phyloP scores from a whole-genome alignment of 2,888 invertebrate species.

The Napeogenes inachia region DNA sequence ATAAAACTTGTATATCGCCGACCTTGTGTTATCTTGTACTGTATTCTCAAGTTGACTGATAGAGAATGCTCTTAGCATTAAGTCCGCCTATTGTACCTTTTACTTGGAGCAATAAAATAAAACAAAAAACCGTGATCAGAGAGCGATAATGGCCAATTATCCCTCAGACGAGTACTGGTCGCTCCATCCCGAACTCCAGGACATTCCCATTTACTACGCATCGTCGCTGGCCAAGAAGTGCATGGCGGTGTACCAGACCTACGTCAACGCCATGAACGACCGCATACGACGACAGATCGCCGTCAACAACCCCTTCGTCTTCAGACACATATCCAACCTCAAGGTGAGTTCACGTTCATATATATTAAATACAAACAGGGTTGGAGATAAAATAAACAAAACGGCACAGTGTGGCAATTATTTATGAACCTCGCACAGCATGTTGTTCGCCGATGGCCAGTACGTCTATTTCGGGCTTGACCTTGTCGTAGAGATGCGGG shows the following conservation, averaged over 20 bases:
- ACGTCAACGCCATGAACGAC: slow-evolving; percentile 99
- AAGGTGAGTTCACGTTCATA: slow-evolving; percentile 74
- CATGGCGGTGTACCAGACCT: slow-evolving; percentile 99
- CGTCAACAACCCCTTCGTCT: slow-evolving; percentile 98
- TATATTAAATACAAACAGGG: no score
- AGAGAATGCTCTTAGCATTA: no score
- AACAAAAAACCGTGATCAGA: no score
- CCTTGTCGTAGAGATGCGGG: slow-evolving; percentile 82
- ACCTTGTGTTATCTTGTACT: no score
- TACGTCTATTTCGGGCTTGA: slow-evolving; percentile 82
- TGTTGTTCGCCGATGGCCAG: slow-evolving; percentile 73
- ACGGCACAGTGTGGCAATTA: neutral
- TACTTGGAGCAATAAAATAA: no score
- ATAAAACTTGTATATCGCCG: no score
- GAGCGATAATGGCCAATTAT: neutral
- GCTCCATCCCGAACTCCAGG: slow-evolving; percentile 96
- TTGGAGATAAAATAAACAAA: no score
- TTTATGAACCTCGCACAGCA: slow-evolving; percentile 33
- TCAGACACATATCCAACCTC: slow-evolving; percentile 96
- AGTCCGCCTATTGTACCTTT: no score
- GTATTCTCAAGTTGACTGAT: no score
- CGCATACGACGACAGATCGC: slow-evolving; percentile 97
- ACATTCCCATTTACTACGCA: slow-evolving; percentile 99
- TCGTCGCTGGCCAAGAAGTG: slow-evolving; percentile 99
- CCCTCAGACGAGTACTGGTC: slow-evolving; percentile 96